Evolutionary conservation across 2,797 vertebrate species (phyloP).

Genomic region (Pampus argenteus): DNA sequence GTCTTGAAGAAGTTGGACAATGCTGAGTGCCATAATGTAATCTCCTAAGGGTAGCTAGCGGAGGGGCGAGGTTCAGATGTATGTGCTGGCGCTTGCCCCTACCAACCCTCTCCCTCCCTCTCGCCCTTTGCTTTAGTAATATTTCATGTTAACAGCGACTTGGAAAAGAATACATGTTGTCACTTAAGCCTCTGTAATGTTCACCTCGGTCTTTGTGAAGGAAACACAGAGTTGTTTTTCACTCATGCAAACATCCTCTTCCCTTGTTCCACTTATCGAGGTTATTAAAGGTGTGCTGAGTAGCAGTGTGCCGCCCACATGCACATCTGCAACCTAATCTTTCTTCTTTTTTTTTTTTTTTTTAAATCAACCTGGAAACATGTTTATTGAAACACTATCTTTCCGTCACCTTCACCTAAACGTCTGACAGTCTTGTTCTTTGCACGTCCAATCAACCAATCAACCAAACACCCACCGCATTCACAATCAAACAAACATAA

Average conservation of each 20-base stretch:
- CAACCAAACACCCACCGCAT: background rate
- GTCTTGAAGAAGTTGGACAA: conserved; percentile 78
- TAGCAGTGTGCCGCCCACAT: conserved; percentile 55
- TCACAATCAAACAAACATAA: background rate
- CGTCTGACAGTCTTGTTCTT: background rate
- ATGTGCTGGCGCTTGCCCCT: conserved; percentile 78
- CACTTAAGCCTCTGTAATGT: conserved; percentile 68
- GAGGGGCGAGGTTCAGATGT: conserved; percentile 69
- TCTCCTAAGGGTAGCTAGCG: conserved; percentile 72
- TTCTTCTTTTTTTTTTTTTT: conserved; percentile 10
- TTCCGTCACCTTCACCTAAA: background rate
- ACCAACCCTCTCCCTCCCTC: conserved; percentile 32
- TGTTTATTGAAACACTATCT: conserved; percentile 1
- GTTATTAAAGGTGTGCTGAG: conserved; percentile 39
- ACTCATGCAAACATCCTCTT: conserved; percentile 71
- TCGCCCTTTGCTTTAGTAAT: conserved; percentile 58
- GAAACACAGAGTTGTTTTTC: conserved; percentile 70
- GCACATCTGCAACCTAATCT: conserved; percentile 36
- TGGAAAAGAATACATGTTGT: conserved; percentile 69
- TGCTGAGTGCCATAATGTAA: conserved; percentile 75
- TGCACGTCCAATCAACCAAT: background rate
- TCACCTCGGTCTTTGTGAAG: conserved; percentile 59
- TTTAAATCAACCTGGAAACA: conserved; percentile 19
- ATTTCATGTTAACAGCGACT: conserved; percentile 72
- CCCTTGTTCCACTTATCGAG: conserved; percentile 37